These are phyloP conservation scores for Batillaria attramentaria DNA, from an alignment of 1,140 invertebrate genomes.

Conservation along the genomic window DNA sequence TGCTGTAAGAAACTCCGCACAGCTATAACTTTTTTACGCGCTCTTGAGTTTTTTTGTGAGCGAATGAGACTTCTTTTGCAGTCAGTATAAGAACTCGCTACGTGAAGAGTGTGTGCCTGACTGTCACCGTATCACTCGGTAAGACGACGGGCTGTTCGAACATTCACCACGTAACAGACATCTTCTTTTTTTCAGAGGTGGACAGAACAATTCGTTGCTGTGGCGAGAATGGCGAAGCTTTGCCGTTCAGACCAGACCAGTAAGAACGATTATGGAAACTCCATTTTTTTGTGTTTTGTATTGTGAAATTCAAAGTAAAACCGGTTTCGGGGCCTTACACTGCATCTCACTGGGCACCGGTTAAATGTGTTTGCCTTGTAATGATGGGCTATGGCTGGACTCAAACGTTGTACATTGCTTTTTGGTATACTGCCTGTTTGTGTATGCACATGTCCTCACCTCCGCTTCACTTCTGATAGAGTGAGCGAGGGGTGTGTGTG, in stretches of 20 bases:
- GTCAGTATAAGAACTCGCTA: background rate
- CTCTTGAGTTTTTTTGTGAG: background rate
- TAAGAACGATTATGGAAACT: too few species aligned
- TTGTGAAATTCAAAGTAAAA: too few species aligned
- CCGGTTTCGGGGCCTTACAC: background rate
- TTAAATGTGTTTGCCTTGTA: too few species aligned
- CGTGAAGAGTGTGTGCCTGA: background rate
- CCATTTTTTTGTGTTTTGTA: too few species aligned
- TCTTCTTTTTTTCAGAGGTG: too few species aligned
- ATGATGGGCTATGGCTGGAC: background rate
- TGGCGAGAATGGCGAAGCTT: too few species aligned
- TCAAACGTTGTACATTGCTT: background rate
- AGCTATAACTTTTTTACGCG: background rate
- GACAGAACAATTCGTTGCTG: too few species aligned
- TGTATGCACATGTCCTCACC: constrained; percentile 2
- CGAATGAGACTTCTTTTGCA: background rate
- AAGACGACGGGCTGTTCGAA: too few species aligned
- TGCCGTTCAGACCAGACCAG: too few species aligned
- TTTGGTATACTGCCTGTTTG: background rate
- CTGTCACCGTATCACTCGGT: too few species aligned
- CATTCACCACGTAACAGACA: too few species aligned
- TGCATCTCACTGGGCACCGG: too few species aligned
- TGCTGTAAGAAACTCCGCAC: background rate
- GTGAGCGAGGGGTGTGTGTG: background rate
- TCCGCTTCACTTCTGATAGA: background rate